Evolutionary conservation across 2,888 invertebrate species (phyloP), one percentile per base, ranked within the genome.

Genomic region (Ryuthela nishihirai): DNA sequence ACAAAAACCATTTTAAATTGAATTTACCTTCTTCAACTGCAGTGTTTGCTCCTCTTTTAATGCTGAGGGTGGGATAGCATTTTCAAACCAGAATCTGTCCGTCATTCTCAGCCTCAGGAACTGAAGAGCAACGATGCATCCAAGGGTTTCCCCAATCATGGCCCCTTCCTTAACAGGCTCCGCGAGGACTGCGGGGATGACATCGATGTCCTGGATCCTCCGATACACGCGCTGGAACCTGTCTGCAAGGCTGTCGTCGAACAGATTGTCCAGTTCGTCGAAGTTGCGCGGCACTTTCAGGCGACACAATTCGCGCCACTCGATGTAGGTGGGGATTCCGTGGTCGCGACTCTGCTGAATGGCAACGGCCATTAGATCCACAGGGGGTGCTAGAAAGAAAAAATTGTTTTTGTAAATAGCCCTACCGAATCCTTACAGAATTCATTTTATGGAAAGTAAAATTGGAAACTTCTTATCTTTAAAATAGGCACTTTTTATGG

Each of bases 1-100:
- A n/a, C n/a, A n/a, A n/a, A n/a, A n/a, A n/a, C n/a, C n/a, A n/a
- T n/a, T n/a, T n/a, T n/a, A n/a, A n/a, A n/a, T n/a, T n/a, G n/a
- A n/a, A n/a, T n/a, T n/a, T n/a, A 29, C 29, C 29, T 29, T 29
- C 29, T 29, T 9, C 10, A 29, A 9, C n/a, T 29, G 10, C 29
- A 10, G 29, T 10, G n/a, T 9, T n/a, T 29, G 29, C 29, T 29
- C 29, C 10, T 10, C 10, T n/a, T 9, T 81, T 62, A 91, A 80
- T 0, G 90, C 85, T 12, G 90, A 89, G 0, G 91, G 91, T 0
- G 91, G 91, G 42, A 92, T 79, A 71, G 93, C 91, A 72, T 93
- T 92, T 74, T 94, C 94, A 71, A 92, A 94, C 92, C 93, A 95
- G 73, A 92, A 93, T 62, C 94, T 80, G 77, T 95, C 94, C 47